Base-by-base conservation (phyloP, 2,113 vertebrate species). In the Blennius ocellaris region DNA sequence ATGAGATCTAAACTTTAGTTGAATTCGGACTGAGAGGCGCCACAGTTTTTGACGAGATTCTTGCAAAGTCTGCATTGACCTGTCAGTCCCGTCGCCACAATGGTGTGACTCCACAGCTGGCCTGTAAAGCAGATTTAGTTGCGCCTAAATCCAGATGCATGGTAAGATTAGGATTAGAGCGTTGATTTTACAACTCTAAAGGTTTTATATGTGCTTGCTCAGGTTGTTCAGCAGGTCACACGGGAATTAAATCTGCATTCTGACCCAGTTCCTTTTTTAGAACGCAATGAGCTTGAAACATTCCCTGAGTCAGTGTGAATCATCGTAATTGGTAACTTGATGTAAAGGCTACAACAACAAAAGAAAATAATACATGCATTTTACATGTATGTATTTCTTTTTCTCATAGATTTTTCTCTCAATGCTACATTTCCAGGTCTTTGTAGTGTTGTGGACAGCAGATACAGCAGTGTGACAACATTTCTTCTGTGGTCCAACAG, bases 91-190 rank as follows among this genome's bases (percentile, higher is more conserved):
- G 39, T 63, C 41, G 43, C 36, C 15, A 64, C 65, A 59, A 39
- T 52, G 8, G 40, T 50, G 15, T 14, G 17, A 6, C 59, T 21
- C 52, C 47, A 6, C 21, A 2, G 4, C 21, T 30, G 21, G 21
- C 21, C 21, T 54, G 44, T 15, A 67, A 72, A 72, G 78, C 56
- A 67, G 67, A 81, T 76, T 76, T 67, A 16, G 38, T 44, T 44
- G 45, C 30, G 71, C 1, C 11, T 54, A 73, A 81, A 76, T 81
- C 68, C 73, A 72, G 16, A 47, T 8, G 47, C 52, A n/a, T 40
- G 47, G 62, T 6, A 64, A 53, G 78, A 81, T 76, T 72, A 68
- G 64, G 77, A 80, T 80, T 80, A 62, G 56, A 37, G 71, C 15
- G 37, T 15, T 40, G 67, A 55, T 67, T 81, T 67, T 62, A 43